phyloP scores from a whole-genome alignment of 2,113 vertebrate species.

The Cyanoramphus novaezelandiae region DNA sequence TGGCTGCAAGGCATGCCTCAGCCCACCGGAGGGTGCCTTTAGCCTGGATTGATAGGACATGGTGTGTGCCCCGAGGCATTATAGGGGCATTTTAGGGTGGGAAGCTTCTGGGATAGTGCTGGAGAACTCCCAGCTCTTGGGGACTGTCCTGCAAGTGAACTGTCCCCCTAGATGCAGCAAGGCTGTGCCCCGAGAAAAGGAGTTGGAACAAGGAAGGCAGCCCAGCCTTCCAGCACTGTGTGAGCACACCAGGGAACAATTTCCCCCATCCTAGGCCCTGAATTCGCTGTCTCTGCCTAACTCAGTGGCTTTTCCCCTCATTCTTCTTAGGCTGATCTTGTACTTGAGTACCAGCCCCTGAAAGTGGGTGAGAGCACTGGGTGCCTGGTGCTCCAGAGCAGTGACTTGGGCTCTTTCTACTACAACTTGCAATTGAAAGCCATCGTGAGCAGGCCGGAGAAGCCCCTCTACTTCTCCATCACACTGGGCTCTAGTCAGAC shows the following conservation, averaged over 20 bases:
- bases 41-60: not conserved
- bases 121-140: not conserved
- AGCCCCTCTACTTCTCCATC: conserved; percentile 78
- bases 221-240: not conserved
- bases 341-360: conserved; percentile 85
- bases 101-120: not conserved
- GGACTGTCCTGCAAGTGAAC: not conserved
- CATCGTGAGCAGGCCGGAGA: conserved; percentile 71
- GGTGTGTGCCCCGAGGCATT: not conserved
- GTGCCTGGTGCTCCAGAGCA: conserved; percentile 76
- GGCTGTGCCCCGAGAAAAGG: not conserved
- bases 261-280: not conserved
- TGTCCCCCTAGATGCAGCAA: not conserved
- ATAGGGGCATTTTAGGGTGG: not conserved
- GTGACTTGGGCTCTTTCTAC: conserved; percentile 79
- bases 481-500: conserved; percentile 79
- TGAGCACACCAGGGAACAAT: not conserved
- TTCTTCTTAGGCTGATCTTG: conserved; percentile 72
- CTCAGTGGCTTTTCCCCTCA: not conserved
- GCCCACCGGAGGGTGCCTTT: not conserved
- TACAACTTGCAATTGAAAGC: conserved; percentile 83
- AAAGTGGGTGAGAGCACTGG: conserved; percentile 70
- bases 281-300: not conserved
- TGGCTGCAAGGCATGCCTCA: not conserved
- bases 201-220: not conserved